A percentile compares a stretch with the other conserved stretches of the same genome.
phyloP scores from a whole-genome alignment of 92 coral and sea anemone genomes.

The Ricordea florida region DNA sequence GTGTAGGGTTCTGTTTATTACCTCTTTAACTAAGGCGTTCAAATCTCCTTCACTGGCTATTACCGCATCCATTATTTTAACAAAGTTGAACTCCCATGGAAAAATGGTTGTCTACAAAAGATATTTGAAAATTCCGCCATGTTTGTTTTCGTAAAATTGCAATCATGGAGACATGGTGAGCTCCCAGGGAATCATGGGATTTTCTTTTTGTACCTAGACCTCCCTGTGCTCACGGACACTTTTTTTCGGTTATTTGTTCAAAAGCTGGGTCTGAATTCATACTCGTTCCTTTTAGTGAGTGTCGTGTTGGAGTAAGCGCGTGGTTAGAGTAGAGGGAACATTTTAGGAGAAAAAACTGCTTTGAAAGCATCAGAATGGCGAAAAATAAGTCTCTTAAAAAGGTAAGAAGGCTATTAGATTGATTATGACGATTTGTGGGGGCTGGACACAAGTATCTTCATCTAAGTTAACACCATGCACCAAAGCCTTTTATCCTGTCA shows the following conservation, averaged over 20 bases:
- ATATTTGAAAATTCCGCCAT: constrained; percentile 51
- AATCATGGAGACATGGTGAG: no score
- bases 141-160: constrained; percentile 4
- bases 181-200: neutral
- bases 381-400: constrained; percentile 59
- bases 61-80: constrained; percentile 76
- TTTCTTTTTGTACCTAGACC: neutral
- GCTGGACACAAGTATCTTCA: no score
- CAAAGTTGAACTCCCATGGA: neutral
- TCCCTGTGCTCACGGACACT: no score
- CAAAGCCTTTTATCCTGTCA: no score
- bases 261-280: neutral
- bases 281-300: constrained; percentile 5
- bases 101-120: neutral
- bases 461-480: no score
- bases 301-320: constrained; percentile 10
- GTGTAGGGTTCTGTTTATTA: no score
- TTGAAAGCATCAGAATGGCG: constrained; percentile 59
- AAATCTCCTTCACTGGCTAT: constrained; percentile 76
- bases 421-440: no score
- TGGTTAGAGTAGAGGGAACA: constrained; percentile 5
- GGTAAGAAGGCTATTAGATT: constrained; percentile 54
- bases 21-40: constrained; percentile 84
- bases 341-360: neutral
- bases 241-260: neutral